Conservation (phyloP, 2,888 invertebrate species). For the Drosophila limbata region DNA sequence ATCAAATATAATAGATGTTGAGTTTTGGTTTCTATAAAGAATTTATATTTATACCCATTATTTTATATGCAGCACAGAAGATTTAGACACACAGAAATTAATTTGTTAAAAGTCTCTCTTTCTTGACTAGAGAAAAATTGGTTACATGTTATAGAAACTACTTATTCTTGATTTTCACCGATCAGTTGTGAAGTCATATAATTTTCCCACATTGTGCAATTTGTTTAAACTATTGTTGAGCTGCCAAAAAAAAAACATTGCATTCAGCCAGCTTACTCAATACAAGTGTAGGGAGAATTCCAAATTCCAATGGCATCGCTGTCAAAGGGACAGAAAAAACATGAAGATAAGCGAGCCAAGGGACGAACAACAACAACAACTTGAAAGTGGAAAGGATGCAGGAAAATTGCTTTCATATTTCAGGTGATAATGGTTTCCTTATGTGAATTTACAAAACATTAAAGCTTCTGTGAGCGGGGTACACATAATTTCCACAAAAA, state of each 20-base stretch:
- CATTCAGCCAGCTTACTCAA: conserved; percentile 3
- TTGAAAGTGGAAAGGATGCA: conserved; percentile 65
- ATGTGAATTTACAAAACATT: conserved; percentile 84
- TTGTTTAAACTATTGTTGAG: not conserved
- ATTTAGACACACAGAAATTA: no score
- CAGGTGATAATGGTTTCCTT: conserved; percentile 84
- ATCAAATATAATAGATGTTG: no score
- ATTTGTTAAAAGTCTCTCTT: no score
- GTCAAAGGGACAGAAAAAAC: conserved; percentile 10
- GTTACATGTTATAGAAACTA: no score
- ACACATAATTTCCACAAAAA: conserved; percentile 83
- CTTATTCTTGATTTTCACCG: not conserved
- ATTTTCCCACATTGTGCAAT: not conserved
- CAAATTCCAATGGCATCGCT: conserved; percentile 7
- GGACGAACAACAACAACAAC: conserved; percentile 30
- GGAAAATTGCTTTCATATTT: conserved; percentile 83
- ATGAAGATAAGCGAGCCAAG: conserved; percentile 46
- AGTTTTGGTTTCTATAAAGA: no score
- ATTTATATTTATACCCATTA: no score
- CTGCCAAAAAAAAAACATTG: not conserved
- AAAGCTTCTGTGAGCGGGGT: conserved; percentile 72
- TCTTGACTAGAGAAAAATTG: no score
- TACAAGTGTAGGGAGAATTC: conserved; percentile 5
- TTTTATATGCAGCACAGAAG: no score
- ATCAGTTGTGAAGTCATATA: not conserved